Evolutionary conservation across 2,113 vertebrate genomes (phyloP).

Genomic region (Ascaphus truei): DNA sequence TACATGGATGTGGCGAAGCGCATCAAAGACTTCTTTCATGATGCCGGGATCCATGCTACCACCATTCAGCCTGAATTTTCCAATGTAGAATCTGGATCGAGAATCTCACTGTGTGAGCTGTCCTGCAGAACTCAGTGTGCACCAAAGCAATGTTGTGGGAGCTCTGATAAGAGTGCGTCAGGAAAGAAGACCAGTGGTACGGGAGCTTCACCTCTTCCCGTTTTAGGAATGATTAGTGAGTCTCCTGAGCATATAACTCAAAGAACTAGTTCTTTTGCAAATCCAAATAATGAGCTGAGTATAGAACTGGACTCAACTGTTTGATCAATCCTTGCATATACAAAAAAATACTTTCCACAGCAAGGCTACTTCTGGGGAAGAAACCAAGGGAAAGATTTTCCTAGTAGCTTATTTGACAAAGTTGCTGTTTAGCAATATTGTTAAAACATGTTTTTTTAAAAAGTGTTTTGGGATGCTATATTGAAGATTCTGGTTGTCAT

Average conservation of each 20-base stretch:
- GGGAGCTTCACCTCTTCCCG: conserved; percentile 52
- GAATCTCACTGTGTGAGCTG: conserved; percentile 81
- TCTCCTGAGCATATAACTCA: conserved; percentile 60
- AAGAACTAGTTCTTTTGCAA: conserved; percentile 67
- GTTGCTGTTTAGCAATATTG: conserved; percentile 4
- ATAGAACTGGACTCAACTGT: conserved; percentile 9
- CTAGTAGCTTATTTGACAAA: neutral
- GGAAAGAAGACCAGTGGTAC: conserved; percentile 59
- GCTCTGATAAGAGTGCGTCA: conserved; percentile 60
- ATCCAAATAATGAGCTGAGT: neutral
- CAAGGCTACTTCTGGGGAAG: neutral
- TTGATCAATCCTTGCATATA: neutral
- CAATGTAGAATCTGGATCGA: conserved; percentile 79
- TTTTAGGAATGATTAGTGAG: conserved; percentile 78
- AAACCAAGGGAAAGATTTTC: neutral
- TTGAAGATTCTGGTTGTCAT: neutral
- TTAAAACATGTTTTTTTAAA: too few species aligned
- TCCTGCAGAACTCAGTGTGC: conserved; percentile 96
- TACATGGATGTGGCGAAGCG: conserved; percentile 98
- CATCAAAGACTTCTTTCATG: conserved; percentile 93
- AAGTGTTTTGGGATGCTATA: neutral
- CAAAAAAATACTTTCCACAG: too few species aligned
- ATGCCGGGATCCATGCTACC: conserved; percentile 95
- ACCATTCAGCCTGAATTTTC: conserved; percentile 97
- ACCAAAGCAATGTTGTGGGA: conserved; percentile 88